These are phyloP conservation scores for Lamprotornis superbus DNA, from an alignment of 2,113 vertebrate species.

Conservation along the genomic window DNA sequence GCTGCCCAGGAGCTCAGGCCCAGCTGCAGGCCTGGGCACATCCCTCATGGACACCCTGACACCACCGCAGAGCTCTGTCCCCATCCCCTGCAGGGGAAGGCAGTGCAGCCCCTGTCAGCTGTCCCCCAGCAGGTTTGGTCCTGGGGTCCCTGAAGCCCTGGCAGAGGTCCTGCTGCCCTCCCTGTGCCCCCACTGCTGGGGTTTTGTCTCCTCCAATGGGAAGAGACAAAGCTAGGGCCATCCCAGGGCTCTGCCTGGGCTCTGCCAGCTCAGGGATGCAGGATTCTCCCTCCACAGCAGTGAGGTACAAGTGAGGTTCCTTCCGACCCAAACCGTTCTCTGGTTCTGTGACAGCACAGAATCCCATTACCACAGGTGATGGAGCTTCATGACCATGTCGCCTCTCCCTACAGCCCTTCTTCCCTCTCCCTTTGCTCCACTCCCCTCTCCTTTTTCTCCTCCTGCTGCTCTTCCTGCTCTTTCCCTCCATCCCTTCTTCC, in stretches of 20 bases:
- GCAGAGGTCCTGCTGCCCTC: neutral
- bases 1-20: neutral
- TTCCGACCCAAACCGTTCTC: neutral
- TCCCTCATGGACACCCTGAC: accelerated
- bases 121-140: neutral
- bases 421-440: neutral
- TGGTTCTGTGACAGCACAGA: neutral
- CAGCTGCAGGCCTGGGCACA: neutral
- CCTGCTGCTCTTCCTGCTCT: neutral
- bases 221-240: neutral
- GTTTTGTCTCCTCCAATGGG: neutral
- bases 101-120: neutral
- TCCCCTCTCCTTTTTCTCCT: neutral
- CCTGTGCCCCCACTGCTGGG: accelerated
- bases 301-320: neutral
- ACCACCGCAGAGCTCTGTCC: neutral
- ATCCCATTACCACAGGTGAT: neutral
- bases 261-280: neutral
- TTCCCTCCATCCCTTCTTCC: too few species aligned
- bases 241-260: neutral
- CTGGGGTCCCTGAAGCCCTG: neutral
- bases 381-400: neutral
- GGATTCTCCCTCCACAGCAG: neutral
- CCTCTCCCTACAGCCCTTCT: neutral
- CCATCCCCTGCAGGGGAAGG: accelerated